Evolutionary conservation across 2,888 invertebrate species (phyloP).

Genomic region (Meiosimyza decipiens): DNA sequence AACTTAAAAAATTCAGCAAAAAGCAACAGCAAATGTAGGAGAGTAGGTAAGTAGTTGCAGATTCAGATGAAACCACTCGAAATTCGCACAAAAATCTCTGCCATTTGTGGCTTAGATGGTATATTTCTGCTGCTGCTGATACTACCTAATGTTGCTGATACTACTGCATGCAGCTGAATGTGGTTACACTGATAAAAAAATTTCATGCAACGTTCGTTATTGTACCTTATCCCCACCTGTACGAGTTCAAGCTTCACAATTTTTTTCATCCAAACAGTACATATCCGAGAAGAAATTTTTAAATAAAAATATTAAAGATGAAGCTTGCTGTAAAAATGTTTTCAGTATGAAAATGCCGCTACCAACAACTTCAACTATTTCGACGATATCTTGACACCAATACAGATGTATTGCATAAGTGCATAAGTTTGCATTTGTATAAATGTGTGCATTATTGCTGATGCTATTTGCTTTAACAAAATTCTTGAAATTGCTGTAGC

Average conservation of each 20-base stretch:
- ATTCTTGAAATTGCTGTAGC: not conserved
- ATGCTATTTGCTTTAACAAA: no score
- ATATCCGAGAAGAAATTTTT: no score
- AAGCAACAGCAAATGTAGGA: not conserved
- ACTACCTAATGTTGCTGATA: not conserved
- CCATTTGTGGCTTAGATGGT: not conserved
- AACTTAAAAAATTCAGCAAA: not conserved
- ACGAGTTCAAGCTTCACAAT: no score
- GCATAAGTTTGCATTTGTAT: not conserved
- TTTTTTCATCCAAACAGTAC: no score
- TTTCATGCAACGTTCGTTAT: no score
- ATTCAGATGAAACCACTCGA: not conserved
- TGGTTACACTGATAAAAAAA: no score
- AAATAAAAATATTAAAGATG: no score
- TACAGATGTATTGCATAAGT: not conserved
- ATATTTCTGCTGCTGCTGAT: not conserved
- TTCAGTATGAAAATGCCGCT: no score
- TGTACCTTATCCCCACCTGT: no score
- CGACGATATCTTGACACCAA: not conserved
- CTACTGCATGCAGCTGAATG: no score
- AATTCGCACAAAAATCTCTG: constrained; percentile 14
- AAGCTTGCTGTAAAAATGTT: no score
- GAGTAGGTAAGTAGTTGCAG: not conserved
- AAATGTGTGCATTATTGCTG: not conserved
- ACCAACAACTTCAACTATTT: no score